These are phyloP conservation scores for Melanotus villosus DNA, from an alignment of 2,888 invertebrate species.

Conservation along the genomic window DNA sequence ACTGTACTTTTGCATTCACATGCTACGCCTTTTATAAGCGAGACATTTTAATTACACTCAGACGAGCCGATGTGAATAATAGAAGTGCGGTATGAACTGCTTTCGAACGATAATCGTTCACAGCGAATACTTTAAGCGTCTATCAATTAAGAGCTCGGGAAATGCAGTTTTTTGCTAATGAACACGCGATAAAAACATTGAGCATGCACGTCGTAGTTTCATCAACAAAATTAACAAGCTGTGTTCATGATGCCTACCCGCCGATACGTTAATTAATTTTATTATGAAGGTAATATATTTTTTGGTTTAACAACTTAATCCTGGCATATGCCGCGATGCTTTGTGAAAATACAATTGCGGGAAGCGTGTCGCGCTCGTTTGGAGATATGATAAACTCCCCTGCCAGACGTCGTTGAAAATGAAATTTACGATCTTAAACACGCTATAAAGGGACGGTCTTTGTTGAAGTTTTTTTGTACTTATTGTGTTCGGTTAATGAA, in stretches of 20 bases:
- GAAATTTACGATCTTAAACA: constrained; percentile 56
- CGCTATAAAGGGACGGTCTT: constrained; percentile 47
- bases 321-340: constrained; percentile 57
- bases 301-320: constrained; percentile 59
- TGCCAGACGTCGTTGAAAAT: constrained; percentile 55
- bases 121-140: neutral
- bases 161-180: neutral
- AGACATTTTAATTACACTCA: constrained; percentile 32
- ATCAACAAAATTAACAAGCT: constrained; percentile 5
- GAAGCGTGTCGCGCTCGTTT: constrained; percentile 55
- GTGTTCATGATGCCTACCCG: constrained; percentile 14
- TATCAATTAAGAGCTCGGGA: constrained; percentile 11
- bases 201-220: neutral
- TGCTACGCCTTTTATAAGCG: constrained; percentile 27
- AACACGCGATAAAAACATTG: neutral
- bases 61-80: constrained; percentile 20
- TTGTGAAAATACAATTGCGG: constrained; percentile 59
- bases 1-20: constrained; percentile 31
- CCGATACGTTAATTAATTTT: constrained; percentile 50
- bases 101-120: neutral
- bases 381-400: constrained; percentile 57
- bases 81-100: neutral
- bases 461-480: constrained; percentile 45
- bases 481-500: constrained; percentile 48
- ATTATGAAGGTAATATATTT: constrained; percentile 54